phyloP scores from a whole-genome alignment of 2,888 invertebrate genomes.

The Mythimna impura region DNA sequence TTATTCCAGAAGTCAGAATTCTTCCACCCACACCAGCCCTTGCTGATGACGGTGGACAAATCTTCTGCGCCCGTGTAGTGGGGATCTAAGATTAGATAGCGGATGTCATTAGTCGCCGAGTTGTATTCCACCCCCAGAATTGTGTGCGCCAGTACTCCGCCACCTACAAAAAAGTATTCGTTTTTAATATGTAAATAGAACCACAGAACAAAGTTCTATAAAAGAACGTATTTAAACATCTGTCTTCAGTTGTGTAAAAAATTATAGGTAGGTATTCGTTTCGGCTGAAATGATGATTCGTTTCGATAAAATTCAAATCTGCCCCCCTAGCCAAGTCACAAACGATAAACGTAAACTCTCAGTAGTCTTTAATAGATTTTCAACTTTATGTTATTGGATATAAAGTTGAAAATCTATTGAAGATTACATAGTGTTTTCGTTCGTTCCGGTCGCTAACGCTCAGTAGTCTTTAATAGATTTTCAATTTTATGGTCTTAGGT shows the following conservation, averaged over 20 bases:
- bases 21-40: conserved; percentile 99
- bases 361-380: no score
- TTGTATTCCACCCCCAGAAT: conserved; percentile 98
- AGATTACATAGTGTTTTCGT: no score
- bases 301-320: neutral
- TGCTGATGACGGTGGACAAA: conserved; percentile 92
- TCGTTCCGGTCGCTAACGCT: no score
- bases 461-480: no score
- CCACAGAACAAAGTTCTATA: neutral
- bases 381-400: no score
- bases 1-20: conserved; percentile 98
- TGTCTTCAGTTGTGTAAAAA: neutral
- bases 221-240: neutral
- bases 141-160: conserved; percentile 99
- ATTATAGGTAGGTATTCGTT: neutral
- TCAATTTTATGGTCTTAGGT: no score
- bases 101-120: conserved; percentile 94
- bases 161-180: conserved; percentile 91
- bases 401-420: no score
- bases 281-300: neutral
- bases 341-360: no score
- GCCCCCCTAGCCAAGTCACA: no score
- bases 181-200: neutral
- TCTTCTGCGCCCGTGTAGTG: conserved; percentile 98
- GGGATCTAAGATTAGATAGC: conserved; percentile 99